Percentiles rank a stretch among this genome's conserved stretches.
phyloP scores from a whole-genome alignment of 1,140 invertebrate species.

The Panulirus ornatus region DNA sequence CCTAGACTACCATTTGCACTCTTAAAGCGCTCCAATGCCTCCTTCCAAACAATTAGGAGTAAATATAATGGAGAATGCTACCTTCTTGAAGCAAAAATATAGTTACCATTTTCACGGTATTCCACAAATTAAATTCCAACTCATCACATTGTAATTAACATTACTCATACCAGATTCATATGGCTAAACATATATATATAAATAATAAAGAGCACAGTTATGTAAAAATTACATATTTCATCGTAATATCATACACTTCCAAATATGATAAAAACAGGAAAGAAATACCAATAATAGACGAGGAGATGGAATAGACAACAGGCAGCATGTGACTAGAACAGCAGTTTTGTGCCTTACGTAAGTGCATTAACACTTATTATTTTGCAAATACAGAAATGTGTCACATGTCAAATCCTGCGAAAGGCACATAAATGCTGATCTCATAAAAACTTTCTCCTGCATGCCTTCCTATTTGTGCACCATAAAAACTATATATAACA shows the following conservation, averaged over 20 bases:
- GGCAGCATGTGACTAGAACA: conserved; percentile 62
- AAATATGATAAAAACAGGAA: conserved; percentile 34
- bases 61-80: conserved; percentile 58
- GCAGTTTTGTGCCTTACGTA: conserved; percentile 53
- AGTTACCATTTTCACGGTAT: conserved; percentile 8
- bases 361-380: conserved; percentile 18
- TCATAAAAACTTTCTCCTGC: conserved; percentile 50
- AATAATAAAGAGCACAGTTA: conserved; percentile 39
- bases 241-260: conserved; percentile 43
- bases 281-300: conserved; percentile 43
- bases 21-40: conserved; percentile 71
- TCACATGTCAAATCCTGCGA: conserved; percentile 33
- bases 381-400: conserved; percentile 22
- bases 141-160: conserved; percentile 36
- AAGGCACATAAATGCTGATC: conserved; percentile 68
- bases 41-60: conserved; percentile 56
- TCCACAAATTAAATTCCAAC: conserved; percentile 37
- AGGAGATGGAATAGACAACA: conserved; percentile 59
- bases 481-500: conserved; percentile 54
- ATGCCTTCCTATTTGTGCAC: conserved; percentile 66
- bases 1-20: conserved; percentile 72
- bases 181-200: conserved; percentile 27
- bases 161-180: not conserved
- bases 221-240: conserved; percentile 54
- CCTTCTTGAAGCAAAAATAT: conserved; percentile 48